Percentiles rank a stretch among this genome's conserved stretches.
Evolutionary conservation across 1,140 invertebrate species (phyloP).

Genomic region (Drosophila miranda): DNA sequence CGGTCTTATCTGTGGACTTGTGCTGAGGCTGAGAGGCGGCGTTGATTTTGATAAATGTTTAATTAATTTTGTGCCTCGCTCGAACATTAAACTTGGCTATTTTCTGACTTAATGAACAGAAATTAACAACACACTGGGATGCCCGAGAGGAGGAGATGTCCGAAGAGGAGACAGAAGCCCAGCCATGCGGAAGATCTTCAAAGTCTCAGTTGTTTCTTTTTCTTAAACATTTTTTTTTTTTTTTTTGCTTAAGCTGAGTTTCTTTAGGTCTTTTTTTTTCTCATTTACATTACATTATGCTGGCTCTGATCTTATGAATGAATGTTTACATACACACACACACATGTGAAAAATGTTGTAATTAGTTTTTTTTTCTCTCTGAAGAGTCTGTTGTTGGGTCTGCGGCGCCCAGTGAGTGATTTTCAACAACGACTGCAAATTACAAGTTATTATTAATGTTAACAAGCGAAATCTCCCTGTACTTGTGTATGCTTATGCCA

Average conservation of each 20-base stretch:
- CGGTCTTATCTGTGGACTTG: constrained; percentile 26
- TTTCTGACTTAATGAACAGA: constrained; percentile 79
- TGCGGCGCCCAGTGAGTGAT: constrained; percentile 54
- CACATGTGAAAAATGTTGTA: constrained; percentile 75
- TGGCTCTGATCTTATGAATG: constrained; percentile 69
- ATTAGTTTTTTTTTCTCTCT: constrained; percentile 62
- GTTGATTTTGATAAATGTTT: constrained; percentile 81
- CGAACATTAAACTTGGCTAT: constrained; percentile 79
- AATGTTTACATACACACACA: constrained; percentile 63
- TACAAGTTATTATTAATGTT: constrained; percentile 80
- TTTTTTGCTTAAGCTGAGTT: constrained; percentile 6
- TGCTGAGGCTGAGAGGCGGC: constrained; percentile 54
- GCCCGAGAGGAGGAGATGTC: constrained; percentile 18
- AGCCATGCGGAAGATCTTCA: constrained; percentile 75
- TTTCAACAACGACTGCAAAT: constrained; percentile 77
- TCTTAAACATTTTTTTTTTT: neutral
- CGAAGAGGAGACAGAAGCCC: constrained; percentile 39
- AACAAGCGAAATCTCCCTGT: constrained; percentile 72
- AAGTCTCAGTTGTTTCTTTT: constrained; percentile 45
- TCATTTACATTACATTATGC: constrained; percentile 75
- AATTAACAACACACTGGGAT: constrained; percentile 76
- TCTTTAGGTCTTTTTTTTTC: constrained; percentile 60
- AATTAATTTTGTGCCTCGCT: constrained; percentile 76
- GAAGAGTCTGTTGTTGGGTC: constrained; percentile 14
- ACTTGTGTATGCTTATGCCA: constrained; percentile 35